A percentile compares a stretch with the other conserved stretches of the same genome.
Conservation (phyloP, 2,113 vertebrate species). For the Uropsilus gracilis region DNA sequence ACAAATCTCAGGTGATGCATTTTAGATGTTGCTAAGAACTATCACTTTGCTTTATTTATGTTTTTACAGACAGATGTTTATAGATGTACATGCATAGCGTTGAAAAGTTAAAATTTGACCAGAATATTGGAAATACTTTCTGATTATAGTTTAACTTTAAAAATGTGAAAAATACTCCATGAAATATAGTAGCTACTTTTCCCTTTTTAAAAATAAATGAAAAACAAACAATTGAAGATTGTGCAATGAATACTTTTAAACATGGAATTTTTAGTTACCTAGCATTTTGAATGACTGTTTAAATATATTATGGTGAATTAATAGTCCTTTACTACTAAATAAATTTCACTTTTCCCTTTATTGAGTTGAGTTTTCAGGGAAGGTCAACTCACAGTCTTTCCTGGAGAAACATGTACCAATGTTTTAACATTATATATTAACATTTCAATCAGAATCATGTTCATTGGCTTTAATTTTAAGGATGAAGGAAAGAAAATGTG, state of each 20-base stretch:
- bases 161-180: background rate
- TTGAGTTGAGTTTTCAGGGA: background rate
- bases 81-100: no score
- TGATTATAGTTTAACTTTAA: slow-evolving; percentile 15
- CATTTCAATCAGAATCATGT: background rate
- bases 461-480: background rate
- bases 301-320: background rate
- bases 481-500: background rate
- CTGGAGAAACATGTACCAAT: background rate
- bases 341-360: background rate
- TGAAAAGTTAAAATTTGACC: no score
- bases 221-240: background rate
- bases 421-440: background rate
- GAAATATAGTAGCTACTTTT: slow-evolving; percentile 1
- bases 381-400: background rate
- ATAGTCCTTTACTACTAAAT: background rate
- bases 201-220: background rate
- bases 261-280: background rate
- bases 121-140: background rate
- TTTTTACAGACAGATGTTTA: background rate
- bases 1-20: background rate
- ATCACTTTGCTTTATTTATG: slow-evolving; percentile 5
- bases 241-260: background rate
- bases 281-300: background rate
- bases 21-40: background rate